phyloP scores from a whole-genome alignment of 2,888 invertebrate genomes.

The Plusia festucae region DNA sequence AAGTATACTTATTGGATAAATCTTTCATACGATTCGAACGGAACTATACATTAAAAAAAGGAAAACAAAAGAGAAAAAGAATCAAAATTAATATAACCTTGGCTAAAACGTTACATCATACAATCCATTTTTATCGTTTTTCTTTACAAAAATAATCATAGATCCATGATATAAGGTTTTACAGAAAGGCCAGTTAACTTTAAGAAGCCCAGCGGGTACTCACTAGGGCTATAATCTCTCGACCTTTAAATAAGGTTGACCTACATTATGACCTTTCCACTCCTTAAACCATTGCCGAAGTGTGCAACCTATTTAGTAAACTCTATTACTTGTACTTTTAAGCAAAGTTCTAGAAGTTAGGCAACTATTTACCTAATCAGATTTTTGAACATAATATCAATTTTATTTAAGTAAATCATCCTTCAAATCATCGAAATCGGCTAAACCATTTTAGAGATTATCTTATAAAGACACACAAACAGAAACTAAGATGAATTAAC shows the following conservation, averaged over 20 bases:
- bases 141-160: neutral
- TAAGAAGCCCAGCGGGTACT: slow-evolving; percentile 37
- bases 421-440: neutral
- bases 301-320: slow-evolving; percentile 40
- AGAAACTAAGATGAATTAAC: neutral
- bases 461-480: neutral
- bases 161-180: neutral
- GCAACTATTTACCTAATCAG: no score
- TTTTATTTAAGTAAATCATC: no score
- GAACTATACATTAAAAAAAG: no score
- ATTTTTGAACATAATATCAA: no score
- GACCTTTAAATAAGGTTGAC: slow-evolving; percentile 68
- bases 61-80: no score
- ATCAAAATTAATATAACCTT: no score
- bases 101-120: no score
- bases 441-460: neutral
- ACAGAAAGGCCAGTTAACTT: slow-evolving; percentile 26
- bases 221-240: slow-evolving; percentile 55
- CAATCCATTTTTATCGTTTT: neutral
- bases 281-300: slow-evolving; percentile 56
- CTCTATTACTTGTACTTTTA: slow-evolving; percentile 25
- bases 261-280: slow-evolving; percentile 74
- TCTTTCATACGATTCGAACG: no score
- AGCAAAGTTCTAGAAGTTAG: slow-evolving; percentile 14
- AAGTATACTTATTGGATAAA: no score